phyloP scores from a whole-genome alignment of 2,888 invertebrate genomes.

The Rhopalosiphum nymphaeae region DNA sequence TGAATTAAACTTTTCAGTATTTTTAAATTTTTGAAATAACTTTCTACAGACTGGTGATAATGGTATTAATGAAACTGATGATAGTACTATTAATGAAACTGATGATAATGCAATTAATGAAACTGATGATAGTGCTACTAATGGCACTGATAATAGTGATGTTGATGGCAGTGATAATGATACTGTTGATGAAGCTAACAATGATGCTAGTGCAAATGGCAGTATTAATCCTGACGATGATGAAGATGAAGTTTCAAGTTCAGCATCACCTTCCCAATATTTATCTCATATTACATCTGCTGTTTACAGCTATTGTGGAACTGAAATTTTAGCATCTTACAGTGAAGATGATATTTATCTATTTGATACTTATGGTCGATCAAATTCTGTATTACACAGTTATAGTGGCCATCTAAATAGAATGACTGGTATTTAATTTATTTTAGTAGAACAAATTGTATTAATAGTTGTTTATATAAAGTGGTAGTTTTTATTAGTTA shows the following conservation, averaged over 20 bases:
- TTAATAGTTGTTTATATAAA: not conserved
- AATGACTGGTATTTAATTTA: constrained; percentile 73
- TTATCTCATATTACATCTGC: constrained; percentile 82
- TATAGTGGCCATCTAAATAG: constrained; percentile 81
- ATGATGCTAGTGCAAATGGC: not conserved
- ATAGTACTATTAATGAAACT: not conserved
- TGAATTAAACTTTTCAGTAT: not conserved
- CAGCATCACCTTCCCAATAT: too few relatives aligned
- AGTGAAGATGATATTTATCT: constrained; percentile 94
- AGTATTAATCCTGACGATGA: not conserved
- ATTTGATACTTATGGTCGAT: constrained; percentile 78
- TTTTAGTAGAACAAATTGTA: not conserved
- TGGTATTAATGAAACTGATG: not conserved
- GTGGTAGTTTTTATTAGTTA: not conserved
- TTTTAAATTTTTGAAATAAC: not conserved
- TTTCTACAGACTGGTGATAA: not conserved
- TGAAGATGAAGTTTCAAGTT: accelerated
- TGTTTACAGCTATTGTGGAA: constrained; percentile 90
- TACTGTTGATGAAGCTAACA: not conserved
- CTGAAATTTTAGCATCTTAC: constrained; percentile 92
- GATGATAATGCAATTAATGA: not conserved
- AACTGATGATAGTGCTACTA: not conserved
- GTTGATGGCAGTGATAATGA: not conserved
- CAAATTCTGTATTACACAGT: constrained; percentile 72
- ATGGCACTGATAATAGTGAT: not conserved